Conservation (phyloP, 2,888 invertebrate genomes). For the Hypercompe scribonia region DNA sequence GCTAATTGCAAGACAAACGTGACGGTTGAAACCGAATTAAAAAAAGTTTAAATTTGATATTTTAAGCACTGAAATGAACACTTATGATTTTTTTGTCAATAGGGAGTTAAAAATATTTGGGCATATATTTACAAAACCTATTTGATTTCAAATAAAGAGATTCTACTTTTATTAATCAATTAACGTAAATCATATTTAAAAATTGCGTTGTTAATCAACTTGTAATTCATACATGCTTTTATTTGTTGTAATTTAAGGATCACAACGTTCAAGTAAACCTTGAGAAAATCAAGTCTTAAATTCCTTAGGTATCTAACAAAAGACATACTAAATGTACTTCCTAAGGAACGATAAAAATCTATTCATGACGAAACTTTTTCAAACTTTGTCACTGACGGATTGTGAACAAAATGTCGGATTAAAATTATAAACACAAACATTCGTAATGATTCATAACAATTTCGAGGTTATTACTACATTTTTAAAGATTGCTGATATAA, state of each 20-base stretch:
- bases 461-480: not conserved
- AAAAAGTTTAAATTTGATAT: too few species aligned
- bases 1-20: too few species aligned
- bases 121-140: too few species aligned
- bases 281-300: constrained; percentile 18
- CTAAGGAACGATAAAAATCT: constrained; percentile 32
- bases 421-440: constrained; percentile 31
- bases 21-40: too few species aligned
- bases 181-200: not conserved
- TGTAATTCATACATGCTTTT: not conserved
- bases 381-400: constrained; percentile 28
- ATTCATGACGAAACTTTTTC: constrained; percentile 34
- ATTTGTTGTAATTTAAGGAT: not conserved
- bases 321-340: constrained; percentile 41
- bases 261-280: not conserved
- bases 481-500: not conserved
- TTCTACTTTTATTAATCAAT: not conserved
- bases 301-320: constrained; percentile 23
- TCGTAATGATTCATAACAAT: not conserved
- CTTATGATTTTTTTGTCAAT: too few species aligned
- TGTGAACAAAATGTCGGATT: constrained; percentile 30
- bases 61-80: too few species aligned
- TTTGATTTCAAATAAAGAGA: not conserved
- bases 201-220: not conserved
- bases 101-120: too few species aligned